Conservation (phyloP, 2,888 invertebrate genomes). For the Patella ulyssiponensis region DNA sequence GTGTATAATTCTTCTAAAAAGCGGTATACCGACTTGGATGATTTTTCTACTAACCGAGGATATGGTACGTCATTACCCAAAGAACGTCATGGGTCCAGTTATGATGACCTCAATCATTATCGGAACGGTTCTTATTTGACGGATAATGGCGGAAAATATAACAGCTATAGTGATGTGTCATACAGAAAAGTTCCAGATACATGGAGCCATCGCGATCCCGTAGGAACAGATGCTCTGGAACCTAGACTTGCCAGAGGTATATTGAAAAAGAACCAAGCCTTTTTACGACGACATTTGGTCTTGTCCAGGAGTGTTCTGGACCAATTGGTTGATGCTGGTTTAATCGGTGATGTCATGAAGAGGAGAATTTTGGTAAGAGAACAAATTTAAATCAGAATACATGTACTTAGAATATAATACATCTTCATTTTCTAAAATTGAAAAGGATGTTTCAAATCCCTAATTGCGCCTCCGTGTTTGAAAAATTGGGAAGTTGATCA, state of each 20-base stretch:
- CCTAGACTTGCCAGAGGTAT: conserved; percentile 28
- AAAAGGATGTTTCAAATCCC: no score
- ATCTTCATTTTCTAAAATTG: no score
- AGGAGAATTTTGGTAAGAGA: conserved; percentile 37
- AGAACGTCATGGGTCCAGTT: neutral
- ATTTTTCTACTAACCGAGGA: neutral
- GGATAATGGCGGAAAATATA: neutral
- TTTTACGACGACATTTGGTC: conserved; percentile 36
- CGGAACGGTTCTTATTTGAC: neutral
- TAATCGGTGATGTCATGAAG: conserved; percentile 30
- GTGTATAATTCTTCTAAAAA: neutral
- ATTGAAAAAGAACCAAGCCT: conserved; percentile 32
- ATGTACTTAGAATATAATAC: neutral
- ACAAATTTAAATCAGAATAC: neutral
- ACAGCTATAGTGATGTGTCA: neutral
- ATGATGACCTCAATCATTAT: neutral
- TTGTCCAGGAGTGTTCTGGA: conserved; percentile 37
- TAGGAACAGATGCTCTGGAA: conserved; percentile 15
- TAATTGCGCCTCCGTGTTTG: no score
- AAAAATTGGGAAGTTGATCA: no score
- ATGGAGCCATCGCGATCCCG: neutral
- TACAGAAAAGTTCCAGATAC: neutral
- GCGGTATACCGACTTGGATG: neutral
- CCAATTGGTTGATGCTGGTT: conserved; percentile 24
- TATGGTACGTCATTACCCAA: neutral